Conservation (phyloP, 2,797 vertebrate species). For the Acrossocheilus fasciatus region DNA sequence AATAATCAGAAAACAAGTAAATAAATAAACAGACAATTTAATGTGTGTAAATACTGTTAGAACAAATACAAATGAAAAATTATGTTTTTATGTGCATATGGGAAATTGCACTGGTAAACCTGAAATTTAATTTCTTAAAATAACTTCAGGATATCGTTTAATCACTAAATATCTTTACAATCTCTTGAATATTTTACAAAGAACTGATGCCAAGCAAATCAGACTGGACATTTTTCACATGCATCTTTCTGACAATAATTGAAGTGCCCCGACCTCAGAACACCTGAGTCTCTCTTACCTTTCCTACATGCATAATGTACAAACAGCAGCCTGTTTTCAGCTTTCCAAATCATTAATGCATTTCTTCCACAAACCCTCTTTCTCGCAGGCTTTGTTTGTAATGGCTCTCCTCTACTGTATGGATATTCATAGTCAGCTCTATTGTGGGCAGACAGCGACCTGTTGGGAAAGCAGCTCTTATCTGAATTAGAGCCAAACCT, state of each 20-base stretch:
- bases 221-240: background rate
- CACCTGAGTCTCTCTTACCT: background rate
- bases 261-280: background rate
- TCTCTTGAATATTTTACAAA: background rate
- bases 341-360: background rate
- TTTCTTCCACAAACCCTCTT: background rate
- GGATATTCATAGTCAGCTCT: constrained; percentile 17
- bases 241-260: background rate
- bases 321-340: background rate
- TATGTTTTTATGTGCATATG: background rate
- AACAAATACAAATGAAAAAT: no score
- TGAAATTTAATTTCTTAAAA: background rate
- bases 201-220: background rate
- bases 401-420: constrained; percentile 9
- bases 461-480: constrained; percentile 22
- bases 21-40: no score
- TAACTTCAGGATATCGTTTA: background rate
- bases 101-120: background rate
- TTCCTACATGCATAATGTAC: background rate
- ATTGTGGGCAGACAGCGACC: background rate
- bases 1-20: no score
- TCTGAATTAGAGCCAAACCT: constrained; percentile 24
- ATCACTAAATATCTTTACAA: background rate
- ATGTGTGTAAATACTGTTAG: no score
- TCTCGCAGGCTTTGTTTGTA: background rate